Conservation (phyloP, 2,888 invertebrate genomes). For the Melanophora roralis region DNA sequence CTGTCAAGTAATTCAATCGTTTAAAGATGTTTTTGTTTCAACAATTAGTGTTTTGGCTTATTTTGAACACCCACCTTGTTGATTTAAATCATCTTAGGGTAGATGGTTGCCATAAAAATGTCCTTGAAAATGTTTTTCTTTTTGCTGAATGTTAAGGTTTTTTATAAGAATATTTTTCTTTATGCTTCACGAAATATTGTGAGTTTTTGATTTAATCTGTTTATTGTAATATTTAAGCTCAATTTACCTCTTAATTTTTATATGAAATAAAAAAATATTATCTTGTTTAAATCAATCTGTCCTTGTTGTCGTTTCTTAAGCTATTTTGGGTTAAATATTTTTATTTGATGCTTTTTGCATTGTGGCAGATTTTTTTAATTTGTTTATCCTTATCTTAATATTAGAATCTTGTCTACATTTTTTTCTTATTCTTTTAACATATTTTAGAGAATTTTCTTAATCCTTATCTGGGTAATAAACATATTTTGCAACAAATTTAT, state of each 20-base stretch:
- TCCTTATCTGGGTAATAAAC: constrained; percentile 22
- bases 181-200: not conserved
- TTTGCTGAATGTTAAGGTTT: not conserved
- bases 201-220: constrained; percentile 36
- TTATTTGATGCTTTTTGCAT: not conserved
- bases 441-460: constrained; percentile 2
- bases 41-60: not conserved
- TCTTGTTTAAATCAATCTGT: constrained; percentile 28
- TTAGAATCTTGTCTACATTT: not conserved
- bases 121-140: not conserved
- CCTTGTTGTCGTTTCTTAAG: not conserved
- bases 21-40: constrained; percentile 27
- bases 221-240: constrained; percentile 40
- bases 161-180: not conserved
- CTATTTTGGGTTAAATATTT: not conserved
- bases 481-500: constrained; percentile 30
- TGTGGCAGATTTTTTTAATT: constrained; percentile 33
- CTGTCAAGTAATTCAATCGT: constrained; percentile 11
- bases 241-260: constrained; percentile 20
- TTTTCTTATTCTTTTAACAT: not conserved
- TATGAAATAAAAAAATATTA: constrained; percentile 5
- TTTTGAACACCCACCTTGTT: not conserved
- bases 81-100: not conserved
- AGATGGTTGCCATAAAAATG: constrained; percentile 11
- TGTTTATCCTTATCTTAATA: constrained; percentile 20